Conservation (phyloP, 2,888 invertebrate species). For the Thysanoteuthis rhombus region DNA sequence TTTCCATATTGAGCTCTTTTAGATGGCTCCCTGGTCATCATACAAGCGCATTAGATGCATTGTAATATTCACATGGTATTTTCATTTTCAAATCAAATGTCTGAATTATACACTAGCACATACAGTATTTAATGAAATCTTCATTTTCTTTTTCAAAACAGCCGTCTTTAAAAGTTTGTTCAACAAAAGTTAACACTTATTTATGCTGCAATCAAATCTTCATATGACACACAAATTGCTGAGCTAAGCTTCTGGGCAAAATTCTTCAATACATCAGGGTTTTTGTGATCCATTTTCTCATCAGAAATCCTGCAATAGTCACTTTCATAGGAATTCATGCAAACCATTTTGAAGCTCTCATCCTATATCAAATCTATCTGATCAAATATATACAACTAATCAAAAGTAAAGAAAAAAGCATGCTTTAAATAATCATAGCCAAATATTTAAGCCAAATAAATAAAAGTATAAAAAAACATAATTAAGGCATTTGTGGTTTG, state of each 20-base stretch:
- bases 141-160: no score
- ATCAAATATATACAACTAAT: neutral
- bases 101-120: no score
- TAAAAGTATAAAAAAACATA: neutral
- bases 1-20: no score
- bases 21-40: no score
- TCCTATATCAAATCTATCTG: neutral
- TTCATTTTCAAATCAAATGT: no score
- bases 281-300: neutral
- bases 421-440: neutral
- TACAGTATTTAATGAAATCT: no score
- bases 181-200: neutral
- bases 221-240: neutral
- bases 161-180: no score
- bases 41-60: no score
- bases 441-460: neutral
- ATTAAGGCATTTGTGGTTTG: neutral
- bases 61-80: no score
- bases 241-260: neutral
- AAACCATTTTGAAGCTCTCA: neutral
- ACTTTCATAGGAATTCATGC: neutral
- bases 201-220: neutral
- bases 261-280: neutral
- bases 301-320: neutral
- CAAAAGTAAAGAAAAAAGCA: conserved; percentile 1